Evolutionary conservation across 2,888 invertebrate species (phyloP), one percentile per base, ranked within the genome.

Genomic region (Metacarcinus magister): DNA sequence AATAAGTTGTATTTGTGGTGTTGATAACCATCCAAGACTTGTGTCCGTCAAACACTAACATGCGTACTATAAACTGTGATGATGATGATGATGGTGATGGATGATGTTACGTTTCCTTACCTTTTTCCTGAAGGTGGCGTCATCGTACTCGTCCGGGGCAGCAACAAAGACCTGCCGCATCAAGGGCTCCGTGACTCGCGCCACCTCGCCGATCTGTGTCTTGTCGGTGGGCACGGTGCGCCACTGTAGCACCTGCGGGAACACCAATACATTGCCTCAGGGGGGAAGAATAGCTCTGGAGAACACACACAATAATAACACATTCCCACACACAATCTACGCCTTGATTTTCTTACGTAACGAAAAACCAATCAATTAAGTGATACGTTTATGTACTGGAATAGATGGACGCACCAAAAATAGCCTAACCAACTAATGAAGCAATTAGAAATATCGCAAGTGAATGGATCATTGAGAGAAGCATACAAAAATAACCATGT

Each of bases 101-200:
- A 23, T 10, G 13, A 28, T n/a, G 3, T 23, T 43, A 60, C 43
- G 28, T n/a, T 82, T 43, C 82, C 60, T 82, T 67, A 97, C 96
- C 96, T 96, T 96, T 89, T 92, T 96, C 19, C 54, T 60, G 95
- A 97, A 97, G 91, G 94, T 75, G 75, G 96, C 54, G 32, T 96
- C 90, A 91, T 97, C 95, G 44, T 94, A 48, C 67, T 96, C 95
- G 44, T 96, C 97, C 23, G 95, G 54, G 16, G 96, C 93, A 8
- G 95, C 95, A 32, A 97, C 98, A 97, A 99, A 99, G 97, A 99
- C 99, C 98, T 99, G 99, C 97, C 99, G 98, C 98, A 99, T 99
- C 97, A 98, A 98, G 82, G 99, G 99, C 98, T 99, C 99, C 97
- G 99, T 99, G 98, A 99, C 99, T 97, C 98, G 98, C 96, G 99